phyloP scores from a whole-genome alignment of 2,797 vertebrate species.

The Neosilurus mollespiculum region DNA sequence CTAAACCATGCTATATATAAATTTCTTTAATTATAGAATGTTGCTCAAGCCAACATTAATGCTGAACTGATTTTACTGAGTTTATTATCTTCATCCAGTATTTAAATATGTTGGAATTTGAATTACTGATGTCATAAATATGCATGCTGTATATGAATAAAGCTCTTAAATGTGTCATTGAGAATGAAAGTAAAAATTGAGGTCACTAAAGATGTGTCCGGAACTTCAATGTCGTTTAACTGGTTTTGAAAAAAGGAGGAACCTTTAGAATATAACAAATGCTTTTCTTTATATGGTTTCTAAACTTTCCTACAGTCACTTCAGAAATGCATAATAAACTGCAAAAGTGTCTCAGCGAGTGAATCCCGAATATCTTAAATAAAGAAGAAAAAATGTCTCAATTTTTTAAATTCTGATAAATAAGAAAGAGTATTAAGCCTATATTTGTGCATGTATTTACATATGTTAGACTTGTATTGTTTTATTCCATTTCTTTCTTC shows the following conservation, averaged over 20 bases:
- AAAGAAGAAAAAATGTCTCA: background rate
- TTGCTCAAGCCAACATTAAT: background rate
- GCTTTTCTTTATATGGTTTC: background rate
- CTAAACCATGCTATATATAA: background rate
- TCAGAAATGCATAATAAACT: background rate
- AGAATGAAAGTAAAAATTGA: background rate
- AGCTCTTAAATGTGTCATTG: background rate
- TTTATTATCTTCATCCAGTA: background rate
- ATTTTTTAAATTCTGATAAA: background rate
- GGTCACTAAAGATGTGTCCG: background rate
- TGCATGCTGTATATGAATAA: background rate
- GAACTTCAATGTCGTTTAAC: background rate
- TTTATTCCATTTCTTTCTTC: background rate
- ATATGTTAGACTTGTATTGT: background rate
- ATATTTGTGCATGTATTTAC: constrained; percentile 1
- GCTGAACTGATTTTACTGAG: background rate
- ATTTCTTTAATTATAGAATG: background rate
- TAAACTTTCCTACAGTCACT: too few species aligned
- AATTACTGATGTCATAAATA: background rate
- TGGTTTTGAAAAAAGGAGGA: background rate
- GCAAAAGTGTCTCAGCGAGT: background rate
- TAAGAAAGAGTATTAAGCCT: background rate
- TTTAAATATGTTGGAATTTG: background rate
- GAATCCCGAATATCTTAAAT: background rate
- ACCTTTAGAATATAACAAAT: background rate